These are phyloP conservation scores for Perodicticus potto DNA, from an alignment of 2,797 vertebrate genomes.

Conservation along the genomic window DNA sequence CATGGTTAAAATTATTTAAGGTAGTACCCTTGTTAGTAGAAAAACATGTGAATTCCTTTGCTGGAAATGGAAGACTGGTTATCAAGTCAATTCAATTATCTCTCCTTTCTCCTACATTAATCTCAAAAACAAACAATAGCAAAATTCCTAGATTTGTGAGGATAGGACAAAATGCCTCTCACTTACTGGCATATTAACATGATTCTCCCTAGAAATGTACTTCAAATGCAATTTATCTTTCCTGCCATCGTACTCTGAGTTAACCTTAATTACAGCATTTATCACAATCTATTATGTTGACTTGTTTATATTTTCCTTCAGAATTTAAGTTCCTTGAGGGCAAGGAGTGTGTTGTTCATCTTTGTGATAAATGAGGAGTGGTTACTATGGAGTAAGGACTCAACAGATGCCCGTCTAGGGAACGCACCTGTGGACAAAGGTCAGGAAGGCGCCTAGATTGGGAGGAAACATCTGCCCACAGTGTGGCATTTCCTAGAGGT, in stretches of 20 bases:
- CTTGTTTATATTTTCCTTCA: background rate
- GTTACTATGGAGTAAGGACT: background rate
- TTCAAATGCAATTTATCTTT: background rate
- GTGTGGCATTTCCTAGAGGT: background rate
- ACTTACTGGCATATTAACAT: no score
- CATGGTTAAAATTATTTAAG: background rate
- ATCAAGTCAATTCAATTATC: background rate
- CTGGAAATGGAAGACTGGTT: background rate
- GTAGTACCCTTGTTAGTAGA: background rate
- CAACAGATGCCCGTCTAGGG: background rate
- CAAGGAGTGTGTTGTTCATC: background rate
- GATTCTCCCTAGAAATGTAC: background rate
- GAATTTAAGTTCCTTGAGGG: background rate
- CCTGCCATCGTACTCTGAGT: background rate
- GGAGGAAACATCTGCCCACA: background rate
- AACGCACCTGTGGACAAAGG: fast-evolving
- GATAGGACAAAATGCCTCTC: background rate
- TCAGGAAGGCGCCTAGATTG: fast-evolving
- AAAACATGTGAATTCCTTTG: background rate
- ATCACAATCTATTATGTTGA: background rate
- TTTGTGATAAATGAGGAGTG: background rate
- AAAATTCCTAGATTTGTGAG: background rate
- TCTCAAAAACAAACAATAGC: background rate
- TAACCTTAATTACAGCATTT: background rate
- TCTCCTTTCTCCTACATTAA: background rate